phyloP scores from a whole-genome alignment of 2,797 vertebrate genomes.

The Emydoidea blandingii region DNA sequence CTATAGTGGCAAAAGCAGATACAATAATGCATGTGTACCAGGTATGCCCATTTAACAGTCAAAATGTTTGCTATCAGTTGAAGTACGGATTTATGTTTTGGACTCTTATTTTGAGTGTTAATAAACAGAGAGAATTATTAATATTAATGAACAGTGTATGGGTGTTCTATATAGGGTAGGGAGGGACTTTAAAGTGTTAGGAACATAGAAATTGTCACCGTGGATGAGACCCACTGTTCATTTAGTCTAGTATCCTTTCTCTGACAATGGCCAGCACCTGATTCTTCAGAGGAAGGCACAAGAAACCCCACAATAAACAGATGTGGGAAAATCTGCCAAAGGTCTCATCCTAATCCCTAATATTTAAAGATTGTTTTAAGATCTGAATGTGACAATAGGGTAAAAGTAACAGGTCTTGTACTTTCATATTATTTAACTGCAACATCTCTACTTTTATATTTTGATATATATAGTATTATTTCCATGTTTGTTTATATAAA shows the following conservation, averaged over 20 bases:
- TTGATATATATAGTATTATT: not conserved
- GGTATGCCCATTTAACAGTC: not conserved
- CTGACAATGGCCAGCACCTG: not conserved
- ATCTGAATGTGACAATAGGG: too few species aligned
- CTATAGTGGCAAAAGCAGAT: not conserved
- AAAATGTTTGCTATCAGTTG: rapidly evolving
- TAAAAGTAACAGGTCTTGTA: not conserved
- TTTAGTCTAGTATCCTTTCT: not conserved
- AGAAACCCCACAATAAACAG: too few species aligned
- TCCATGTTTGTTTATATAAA: not conserved
- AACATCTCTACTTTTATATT: not conserved
- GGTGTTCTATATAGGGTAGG: rapidly evolving
- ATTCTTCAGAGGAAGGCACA: too few species aligned
- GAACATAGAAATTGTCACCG: not conserved
- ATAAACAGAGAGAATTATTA: not conserved
- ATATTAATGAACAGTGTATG: not conserved
- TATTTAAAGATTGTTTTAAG: too few species aligned
- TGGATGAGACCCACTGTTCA: not conserved
- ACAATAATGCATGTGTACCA: not conserved
- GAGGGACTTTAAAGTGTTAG: not conserved
- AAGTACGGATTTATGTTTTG: not conserved
- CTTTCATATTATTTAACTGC: not conserved
- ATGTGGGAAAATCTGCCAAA: too few species aligned
- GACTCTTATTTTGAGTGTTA: not conserved
- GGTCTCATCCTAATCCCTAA: too few species aligned